phyloP scores from a whole-genome alignment of 2,888 invertebrate genomes.

The Sinohyriopsis cumingii region DNA sequence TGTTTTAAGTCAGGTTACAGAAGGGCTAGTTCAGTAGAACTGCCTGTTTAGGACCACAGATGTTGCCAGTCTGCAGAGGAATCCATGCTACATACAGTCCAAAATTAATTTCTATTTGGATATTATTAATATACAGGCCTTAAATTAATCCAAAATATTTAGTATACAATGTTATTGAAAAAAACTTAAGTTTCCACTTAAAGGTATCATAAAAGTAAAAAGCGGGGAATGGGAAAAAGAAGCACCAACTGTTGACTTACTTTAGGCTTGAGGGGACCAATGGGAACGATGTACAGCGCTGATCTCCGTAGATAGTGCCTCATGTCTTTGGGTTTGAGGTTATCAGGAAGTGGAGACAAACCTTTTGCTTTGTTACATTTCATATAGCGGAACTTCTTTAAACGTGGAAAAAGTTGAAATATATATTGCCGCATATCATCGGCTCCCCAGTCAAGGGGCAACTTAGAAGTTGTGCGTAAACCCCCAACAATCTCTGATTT shows the following conservation, averaged over 20 bases:
- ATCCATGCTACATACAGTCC: too few relatives aligned
- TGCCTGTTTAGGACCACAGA: too few relatives aligned
- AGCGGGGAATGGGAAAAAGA: too few relatives aligned
- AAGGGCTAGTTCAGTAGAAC: too few relatives aligned
- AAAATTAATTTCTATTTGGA: too few relatives aligned
- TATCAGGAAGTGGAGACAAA: slow-evolving; percentile 34
- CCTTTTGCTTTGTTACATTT: slow-evolving; percentile 35
- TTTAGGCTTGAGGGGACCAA: slow-evolving; percentile 30
- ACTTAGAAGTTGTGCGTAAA: slow-evolving; percentile 31
- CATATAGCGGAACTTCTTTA: slow-evolving; percentile 31
- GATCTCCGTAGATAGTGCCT: slow-evolving; percentile 31
- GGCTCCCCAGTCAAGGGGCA: slow-evolving; percentile 30
- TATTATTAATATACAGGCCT: too few relatives aligned
- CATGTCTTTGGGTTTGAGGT: slow-evolving; percentile 30
- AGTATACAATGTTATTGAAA: too few relatives aligned
- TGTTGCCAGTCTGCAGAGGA: too few relatives aligned
- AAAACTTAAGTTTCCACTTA: too few relatives aligned
- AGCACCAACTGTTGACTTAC: slow-evolving; percentile 7
- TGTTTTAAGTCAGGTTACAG: too few relatives aligned
- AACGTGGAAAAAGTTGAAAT: slow-evolving; percentile 24
- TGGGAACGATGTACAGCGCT: slow-evolving; percentile 33
- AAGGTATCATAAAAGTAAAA: too few relatives aligned
- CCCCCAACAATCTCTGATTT: slow-evolving; percentile 34
- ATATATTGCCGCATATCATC: slow-evolving; percentile 31
- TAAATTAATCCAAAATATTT: too few relatives aligned